These are phyloP conservation scores for Bursaphelenchus okinawaensis DNA, from an alignment of 2,888 invertebrate species.

Conservation along the genomic window DNA sequence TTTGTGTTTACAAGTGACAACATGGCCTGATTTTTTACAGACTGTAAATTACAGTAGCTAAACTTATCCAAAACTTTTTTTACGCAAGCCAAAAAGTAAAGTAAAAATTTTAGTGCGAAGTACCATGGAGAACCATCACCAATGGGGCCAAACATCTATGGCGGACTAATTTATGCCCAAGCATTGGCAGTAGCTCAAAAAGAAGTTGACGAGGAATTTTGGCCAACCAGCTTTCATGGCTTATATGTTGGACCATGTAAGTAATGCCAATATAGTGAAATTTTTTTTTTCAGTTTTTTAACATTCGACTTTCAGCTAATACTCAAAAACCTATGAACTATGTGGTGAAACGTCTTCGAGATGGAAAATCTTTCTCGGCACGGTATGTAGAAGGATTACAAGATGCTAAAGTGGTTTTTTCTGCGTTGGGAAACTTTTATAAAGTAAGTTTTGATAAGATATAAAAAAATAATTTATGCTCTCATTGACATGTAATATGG, in stretches of 20 bases:
- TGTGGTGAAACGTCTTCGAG: slow-evolving; percentile 57
- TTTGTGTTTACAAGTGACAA: too few species aligned
- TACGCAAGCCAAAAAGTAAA: neutral
- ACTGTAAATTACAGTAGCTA: too few species aligned
- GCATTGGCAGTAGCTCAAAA: slow-evolving; percentile 2
- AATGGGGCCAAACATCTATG: slow-evolving; percentile 8
- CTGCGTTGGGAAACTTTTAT: slow-evolving; percentile 5
- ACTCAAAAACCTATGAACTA: slow-evolving; percentile 55
- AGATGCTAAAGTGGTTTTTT: slow-evolving; percentile 55
- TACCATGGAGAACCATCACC: slow-evolving; percentile 4
- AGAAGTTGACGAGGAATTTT: slow-evolving; percentile 1
- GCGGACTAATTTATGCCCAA: slow-evolving; percentile 10
- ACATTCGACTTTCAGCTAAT: neutral
- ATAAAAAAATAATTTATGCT: too few species aligned
- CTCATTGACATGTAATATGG: too few species aligned
- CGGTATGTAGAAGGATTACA: slow-evolving; percentile 58
- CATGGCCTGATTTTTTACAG: neutral
- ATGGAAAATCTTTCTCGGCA: slow-evolving; percentile 57
- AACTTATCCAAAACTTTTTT: neutral
- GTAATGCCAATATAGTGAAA: neutral
- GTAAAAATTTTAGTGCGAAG: neutral
- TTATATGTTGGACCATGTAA: slow-evolving; percentile 12
- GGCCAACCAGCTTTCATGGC: slow-evolving; percentile 5
- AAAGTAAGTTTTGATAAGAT: neutral
- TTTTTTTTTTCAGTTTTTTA: neutral